Evolutionary conservation across 1,140 invertebrate species (phyloP), one percentile per base, ranked within the genome.

Genomic region (Leguminivora glycinivorella): DNA sequence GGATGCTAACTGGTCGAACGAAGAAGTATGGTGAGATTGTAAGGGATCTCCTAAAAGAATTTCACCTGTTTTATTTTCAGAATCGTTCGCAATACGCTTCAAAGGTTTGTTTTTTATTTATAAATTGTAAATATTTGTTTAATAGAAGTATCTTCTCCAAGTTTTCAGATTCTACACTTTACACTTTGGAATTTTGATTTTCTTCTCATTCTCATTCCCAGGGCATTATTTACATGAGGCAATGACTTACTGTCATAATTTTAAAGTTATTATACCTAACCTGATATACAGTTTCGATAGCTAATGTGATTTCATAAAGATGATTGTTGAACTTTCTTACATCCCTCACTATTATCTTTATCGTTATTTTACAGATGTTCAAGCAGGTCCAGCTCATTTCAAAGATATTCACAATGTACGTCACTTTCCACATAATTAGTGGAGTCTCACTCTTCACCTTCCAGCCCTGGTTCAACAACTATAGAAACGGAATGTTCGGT

Each of bases 381-480:
- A 29, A 17, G 14, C 25, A 56, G 17, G 31, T 73, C 1, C 38
- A 73, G 68, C 24, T 56, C 12, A 19, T 73, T 3, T 67, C 40
- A n/a, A 68, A 73, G 34, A 34, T 58, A 6, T 73, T 67, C 58
- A 73, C 72, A 2, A 60, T 73, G 4, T 67, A 67, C 19, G n/a
- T 73, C 26, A 24, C 24, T 1, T n/a, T 5, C 9, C 12, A 56
- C 19, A 70, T 58, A 22, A 17, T 67, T 22, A 26, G 6, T n/a
- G 68, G 72, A 14, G 17, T 67, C 12, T 6, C 56, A 10, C 29
- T 74, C 19, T 74, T 68, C 22, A 67, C 63, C 29, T n/a, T 66
- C 5, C 66, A 58, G 24, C 72, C 72, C 10, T 17, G 68, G 14
- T 67, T 34, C n/a, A 67, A 63, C 14, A 74, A 71, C 56, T 56